Evolutionary conservation across 2,888 invertebrate species (phyloP).

Genomic region (Orthonychiurus folsomi): DNA sequence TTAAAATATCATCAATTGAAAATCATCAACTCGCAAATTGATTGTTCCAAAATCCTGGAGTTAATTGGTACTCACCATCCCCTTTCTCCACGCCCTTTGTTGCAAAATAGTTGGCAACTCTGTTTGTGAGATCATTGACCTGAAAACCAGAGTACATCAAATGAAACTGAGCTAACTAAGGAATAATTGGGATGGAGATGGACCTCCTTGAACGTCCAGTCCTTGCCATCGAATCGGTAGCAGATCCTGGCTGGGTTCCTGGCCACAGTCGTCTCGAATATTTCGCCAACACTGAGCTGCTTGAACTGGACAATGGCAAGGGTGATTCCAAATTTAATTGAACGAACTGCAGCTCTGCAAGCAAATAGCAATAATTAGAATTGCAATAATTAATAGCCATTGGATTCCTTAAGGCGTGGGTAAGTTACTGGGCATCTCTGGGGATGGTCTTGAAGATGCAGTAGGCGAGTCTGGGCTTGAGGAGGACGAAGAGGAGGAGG

Average conservation of each 20-base stretch:
- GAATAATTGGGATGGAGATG: too few species aligned
- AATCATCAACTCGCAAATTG: too few species aligned
- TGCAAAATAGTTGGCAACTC: slow-evolving; percentile 68
- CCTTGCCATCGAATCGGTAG: slow-evolving; percentile 69
- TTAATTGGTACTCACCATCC: too few species aligned
- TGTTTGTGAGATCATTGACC: slow-evolving; percentile 78
- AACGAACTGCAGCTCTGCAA: background rate
- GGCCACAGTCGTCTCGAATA: slow-evolving; percentile 49
- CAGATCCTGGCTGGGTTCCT: slow-evolving; percentile 74
- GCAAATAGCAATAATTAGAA: background rate
- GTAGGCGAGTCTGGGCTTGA: background rate
- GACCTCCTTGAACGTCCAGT: slow-evolving; percentile 60
- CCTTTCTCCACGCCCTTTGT: slow-evolving; percentile 73
- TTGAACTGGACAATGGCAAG: background rate
- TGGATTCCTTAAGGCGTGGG: background rate
- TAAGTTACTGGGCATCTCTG: background rate
- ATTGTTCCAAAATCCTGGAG: too few species aligned
- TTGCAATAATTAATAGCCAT: background rate
- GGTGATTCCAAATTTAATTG: background rate
- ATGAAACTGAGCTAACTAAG: too few species aligned
- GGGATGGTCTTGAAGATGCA: background rate
- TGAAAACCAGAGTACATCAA: slow-evolving; percentile 42
- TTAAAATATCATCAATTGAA: too few species aligned
- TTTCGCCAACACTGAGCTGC: slow-evolving; percentile 16
- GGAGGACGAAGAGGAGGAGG: background rate